Evolutionary conservation across 2,113 vertebrate genomes (phyloP).

Genomic region (Pteronura brasiliensis): DNA sequence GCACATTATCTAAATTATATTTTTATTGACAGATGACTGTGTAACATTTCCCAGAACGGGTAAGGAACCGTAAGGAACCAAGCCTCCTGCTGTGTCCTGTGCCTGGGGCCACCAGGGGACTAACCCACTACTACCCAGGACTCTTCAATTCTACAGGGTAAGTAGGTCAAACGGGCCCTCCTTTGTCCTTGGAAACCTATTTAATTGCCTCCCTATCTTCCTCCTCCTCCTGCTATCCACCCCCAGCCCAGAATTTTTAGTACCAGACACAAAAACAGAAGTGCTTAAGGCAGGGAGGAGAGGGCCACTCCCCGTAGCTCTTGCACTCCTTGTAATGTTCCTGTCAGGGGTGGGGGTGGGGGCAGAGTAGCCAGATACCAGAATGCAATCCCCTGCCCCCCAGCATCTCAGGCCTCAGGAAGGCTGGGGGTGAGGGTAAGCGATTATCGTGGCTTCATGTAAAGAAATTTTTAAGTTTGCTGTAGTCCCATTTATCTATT

Average conservation of each 20-base stretch:
- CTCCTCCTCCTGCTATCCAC: not conserved
- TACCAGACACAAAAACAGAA: not conserved
- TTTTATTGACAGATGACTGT: constrained; percentile 22
- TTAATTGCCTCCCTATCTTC: not conserved
- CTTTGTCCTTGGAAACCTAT: not conserved
- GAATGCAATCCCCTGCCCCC: too few species aligned
- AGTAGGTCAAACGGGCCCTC: not conserved
- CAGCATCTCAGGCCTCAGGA: not conserved
- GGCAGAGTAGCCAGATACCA: not conserved
- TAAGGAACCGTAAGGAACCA: not conserved
- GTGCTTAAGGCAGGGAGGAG: not conserved
- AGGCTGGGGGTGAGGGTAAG: constrained; percentile 7
- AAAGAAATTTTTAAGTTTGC: not conserved
- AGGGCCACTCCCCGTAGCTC: not conserved
- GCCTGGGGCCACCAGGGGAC: not conserved
- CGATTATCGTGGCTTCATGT: not conserved
- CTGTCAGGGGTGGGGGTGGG: not conserved
- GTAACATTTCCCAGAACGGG: not conserved
- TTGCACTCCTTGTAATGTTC: constrained; percentile 17
- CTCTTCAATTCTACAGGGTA: not conserved
- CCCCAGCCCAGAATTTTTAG: not conserved
- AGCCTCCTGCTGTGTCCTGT: not conserved
- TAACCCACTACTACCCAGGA: not conserved
- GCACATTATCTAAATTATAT: not conserved
- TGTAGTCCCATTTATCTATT: not conserved